These are phyloP conservation scores for Papilio polytes DNA, from an alignment of 1,140 invertebrate genomes.

Conservation along the genomic window DNA sequence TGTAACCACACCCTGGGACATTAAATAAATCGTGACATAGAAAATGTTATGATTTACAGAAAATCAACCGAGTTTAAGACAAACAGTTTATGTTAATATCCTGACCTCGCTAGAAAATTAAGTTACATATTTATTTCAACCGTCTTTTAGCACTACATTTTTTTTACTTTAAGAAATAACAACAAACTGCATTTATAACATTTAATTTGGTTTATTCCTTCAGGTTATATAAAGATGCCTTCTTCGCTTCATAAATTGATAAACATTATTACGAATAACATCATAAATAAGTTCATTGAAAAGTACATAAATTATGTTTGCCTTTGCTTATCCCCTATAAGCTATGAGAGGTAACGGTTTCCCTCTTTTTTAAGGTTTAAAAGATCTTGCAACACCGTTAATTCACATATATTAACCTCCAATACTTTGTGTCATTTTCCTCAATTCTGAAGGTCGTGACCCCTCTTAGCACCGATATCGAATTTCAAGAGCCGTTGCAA, in stretches of 20 bases:
- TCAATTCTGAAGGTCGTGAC: conserved; percentile 22
- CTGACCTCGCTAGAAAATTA: not conserved
- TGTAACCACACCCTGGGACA: conserved; percentile 16
- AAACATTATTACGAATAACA: not conserved
- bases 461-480: conserved; percentile 22
- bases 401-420: conserved; percentile 22
- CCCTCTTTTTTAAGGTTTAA: not conserved
- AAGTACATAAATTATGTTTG: not conserved
- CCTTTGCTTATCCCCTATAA: not conserved
- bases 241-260: not conserved
- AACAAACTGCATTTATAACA: too few species aligned
- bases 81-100: not conserved
- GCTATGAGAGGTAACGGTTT: not conserved
- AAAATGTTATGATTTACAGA: conserved; percentile 21
- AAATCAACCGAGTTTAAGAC: not conserved
- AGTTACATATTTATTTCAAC: not conserved
- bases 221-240: not conserved
- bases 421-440: conserved; percentile 26
- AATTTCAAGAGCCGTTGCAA: conserved; percentile 20
- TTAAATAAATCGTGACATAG: conserved; percentile 2
- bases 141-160: too few species aligned
- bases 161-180: too few species aligned
- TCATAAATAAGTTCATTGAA: not conserved
- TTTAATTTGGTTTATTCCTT: not conserved
- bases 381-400: conserved; percentile 18